Base-by-base conservation (phyloP, 2,113 vertebrate species). In the Micromys minutus region DNA sequence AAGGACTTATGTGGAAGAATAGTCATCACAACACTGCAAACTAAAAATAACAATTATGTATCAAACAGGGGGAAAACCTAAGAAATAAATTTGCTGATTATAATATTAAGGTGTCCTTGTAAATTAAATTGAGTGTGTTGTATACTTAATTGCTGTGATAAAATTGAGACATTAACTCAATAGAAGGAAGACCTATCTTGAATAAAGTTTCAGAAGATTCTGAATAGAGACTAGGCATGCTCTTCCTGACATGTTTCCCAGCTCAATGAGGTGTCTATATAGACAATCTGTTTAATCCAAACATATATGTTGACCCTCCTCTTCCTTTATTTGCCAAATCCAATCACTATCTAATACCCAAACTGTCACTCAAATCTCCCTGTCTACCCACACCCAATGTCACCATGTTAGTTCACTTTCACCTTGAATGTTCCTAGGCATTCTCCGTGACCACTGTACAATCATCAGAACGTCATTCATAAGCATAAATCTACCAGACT, bases 71-170 rank as follows among this genome's bases (percentile, higher is more conserved):
- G 26, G 36, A 45, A 10, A 67, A 19, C 55, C 80, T 87, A 84
- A 94, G 81, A 92, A 88, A 90, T 84, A 9, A 79, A 92, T 52
- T 90, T 85, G 34, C 72, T 89, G 39, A 52, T 12, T 75, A 61
- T 74, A 95, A 91, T 63, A 76, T 31, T 96, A 89, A 93, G 16
- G 50, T 80, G 15, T 47, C 10, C 42, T 50, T 92, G 17, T 84
- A 89, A 89, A 76, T 57, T 87, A 83, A 83, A 87, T 93, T 61
- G 47, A 93, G n/a, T 57, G 36, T 71, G 22, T 72, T 69, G 29
- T 11, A 24, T n/a, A 65, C 31, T 50, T 67, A 21, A 55, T n/a
- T 52, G 34, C 47, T 87, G 24, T 71, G 52, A 71, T 21, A 87
- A 87, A 59, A 52, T 50, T 7, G 5, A 69, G 45, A 15, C 45